Base-by-base conservation (phyloP, 2,113 vertebrate species). In the Channa maculata region DNA sequence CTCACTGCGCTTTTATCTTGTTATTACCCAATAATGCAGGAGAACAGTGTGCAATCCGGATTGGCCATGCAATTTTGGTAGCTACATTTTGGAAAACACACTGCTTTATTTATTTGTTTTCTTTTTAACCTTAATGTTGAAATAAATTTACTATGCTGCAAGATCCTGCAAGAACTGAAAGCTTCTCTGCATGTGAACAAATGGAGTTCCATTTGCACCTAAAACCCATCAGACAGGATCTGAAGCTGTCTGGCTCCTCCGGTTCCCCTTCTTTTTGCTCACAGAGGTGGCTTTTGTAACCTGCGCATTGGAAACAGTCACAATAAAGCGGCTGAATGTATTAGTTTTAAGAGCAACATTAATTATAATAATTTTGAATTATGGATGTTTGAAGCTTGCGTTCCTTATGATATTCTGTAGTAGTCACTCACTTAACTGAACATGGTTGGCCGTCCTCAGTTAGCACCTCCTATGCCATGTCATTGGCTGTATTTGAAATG, bases 181-280 rank as follows among this genome's bases (percentile, higher is more conserved):
- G 33, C 3, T 38, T 59, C 43, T 69, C 7, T 39, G 36, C 49
- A 57, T 57, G 48, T 34, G 6, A 68, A 4, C 15, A 54, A 33
- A 37, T 5, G 9, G 38, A 44, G 66, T 71, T 82, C 33, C 46
- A 39, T 13, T 15, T 44, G 50, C 48, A 46, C 36, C 14, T 70
- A 10, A 87, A 92, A 88, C 80, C 75, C 48, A 89, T 15, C 86
- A 69, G 85, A 86, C 91, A 76, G 91, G 91, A 86, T 91, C 41
- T 80, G 52, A 75, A 84, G 73, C 45, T 52, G 77, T 75, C 36
- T 76, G 57, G 62, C 24, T 59, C 11, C 72, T 80, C 70, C 45
- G 9, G 46, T 57, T 71, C 59, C 69, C 14, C 36, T 34, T 44
- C 67, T 59, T 37, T 61, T 62, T 46, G 46, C n/a, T 3, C 14